Evolutionary conservation across 2,888 invertebrate genomes (phyloP).

Genomic region (Oxyteleia sp.): DNA sequence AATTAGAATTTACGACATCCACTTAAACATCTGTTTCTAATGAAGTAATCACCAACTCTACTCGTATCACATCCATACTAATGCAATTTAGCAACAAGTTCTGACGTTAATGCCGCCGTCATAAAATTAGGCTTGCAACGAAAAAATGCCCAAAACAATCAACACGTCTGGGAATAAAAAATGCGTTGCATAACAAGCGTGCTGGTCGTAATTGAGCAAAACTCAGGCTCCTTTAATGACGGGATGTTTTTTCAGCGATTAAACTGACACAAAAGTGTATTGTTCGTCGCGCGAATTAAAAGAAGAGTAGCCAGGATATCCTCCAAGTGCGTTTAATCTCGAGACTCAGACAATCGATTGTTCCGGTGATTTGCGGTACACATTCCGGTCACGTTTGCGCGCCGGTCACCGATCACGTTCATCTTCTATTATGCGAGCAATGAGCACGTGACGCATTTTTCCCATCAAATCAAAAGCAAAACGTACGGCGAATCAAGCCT

Average conservation of each 20-base stretch:
- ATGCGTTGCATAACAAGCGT: conserved; percentile 5
- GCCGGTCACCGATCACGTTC: conserved; percentile 64
- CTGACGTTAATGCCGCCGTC: too few species aligned
- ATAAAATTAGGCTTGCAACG: too few species aligned
- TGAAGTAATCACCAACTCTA: too few species aligned
- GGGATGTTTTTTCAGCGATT: conserved; percentile 29
- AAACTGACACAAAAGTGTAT: conserved; percentile 29
- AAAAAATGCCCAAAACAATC: not conserved
- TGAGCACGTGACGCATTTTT: conserved; percentile 73
- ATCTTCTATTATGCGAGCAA: conserved; percentile 72
- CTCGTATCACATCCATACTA: too few species aligned
- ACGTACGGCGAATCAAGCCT: conserved; percentile 35
- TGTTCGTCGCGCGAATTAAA: conserved; percentile 35
- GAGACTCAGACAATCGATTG: conserved; percentile 61
- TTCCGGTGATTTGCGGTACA: conserved; percentile 64
- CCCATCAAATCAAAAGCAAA: conserved; percentile 62
- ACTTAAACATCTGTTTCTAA: too few species aligned
- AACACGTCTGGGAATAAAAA: not conserved
- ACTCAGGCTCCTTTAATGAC: conserved; percentile 20
- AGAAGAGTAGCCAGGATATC: conserved; percentile 59
- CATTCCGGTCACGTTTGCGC: conserved; percentile 68
- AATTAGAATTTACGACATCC: too few species aligned
- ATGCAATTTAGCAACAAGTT: too few species aligned
- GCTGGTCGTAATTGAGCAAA: not conserved
- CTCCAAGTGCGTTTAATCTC: conserved; percentile 58